Evolutionary conservation across 2,888 invertebrate species (phyloP).

Genomic region (Folsomia manolachei): DNA sequence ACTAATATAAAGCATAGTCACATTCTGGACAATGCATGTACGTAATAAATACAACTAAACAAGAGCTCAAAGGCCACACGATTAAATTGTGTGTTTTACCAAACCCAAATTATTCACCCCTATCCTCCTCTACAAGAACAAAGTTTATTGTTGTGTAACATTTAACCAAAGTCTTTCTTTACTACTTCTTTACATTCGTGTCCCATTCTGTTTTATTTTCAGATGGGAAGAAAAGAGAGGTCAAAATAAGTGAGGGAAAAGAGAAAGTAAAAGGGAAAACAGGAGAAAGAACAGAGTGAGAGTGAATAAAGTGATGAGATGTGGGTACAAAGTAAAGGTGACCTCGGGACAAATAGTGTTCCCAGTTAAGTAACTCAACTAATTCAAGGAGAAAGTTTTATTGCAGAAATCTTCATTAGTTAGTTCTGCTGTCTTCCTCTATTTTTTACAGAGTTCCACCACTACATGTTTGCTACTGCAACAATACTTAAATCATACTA

Average conservation of each 20-base stretch:
- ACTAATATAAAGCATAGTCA: no score
- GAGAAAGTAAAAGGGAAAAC: no score
- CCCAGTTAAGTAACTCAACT: not conserved
- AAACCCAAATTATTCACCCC: no score
- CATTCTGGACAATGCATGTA: no score
- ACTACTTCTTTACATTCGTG: not conserved
- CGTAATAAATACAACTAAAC: no score
- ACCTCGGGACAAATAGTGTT: not conserved
- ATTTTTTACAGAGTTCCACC: no score
- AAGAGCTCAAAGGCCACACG: no score
- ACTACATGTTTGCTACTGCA: no score
- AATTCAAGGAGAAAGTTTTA: conserved; percentile 18
- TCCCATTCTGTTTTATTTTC: not conserved
- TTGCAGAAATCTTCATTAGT: conserved; percentile 15
- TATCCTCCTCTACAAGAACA: not conserved
- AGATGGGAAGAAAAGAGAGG: not conserved
- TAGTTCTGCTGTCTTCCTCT: not conserved
- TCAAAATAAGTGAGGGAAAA: not conserved
- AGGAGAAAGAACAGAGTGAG: not conserved
- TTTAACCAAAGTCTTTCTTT: not conserved
- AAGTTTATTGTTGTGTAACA: not conserved
- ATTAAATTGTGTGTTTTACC: no score
- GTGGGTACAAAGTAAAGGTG: not conserved
- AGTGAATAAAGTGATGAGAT: not conserved
- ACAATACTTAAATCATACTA: no score